These are phyloP conservation scores for Tympanuchus pallidicinctus DNA, from an alignment of 2,113 vertebrate genomes.

Conservation along the genomic window DNA sequence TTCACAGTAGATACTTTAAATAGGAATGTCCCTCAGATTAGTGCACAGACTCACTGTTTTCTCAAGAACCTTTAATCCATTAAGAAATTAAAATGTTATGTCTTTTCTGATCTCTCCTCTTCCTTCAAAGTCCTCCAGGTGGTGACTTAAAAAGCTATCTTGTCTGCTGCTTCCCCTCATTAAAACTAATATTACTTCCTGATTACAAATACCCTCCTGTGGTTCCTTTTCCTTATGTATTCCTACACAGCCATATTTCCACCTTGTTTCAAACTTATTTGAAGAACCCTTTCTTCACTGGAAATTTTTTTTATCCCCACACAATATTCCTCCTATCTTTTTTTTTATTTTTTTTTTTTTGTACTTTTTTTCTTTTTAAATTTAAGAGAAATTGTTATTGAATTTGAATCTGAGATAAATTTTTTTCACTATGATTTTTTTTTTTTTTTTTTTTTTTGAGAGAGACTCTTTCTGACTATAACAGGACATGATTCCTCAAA, in stretches of 20 bases:
- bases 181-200: slow-evolving; percentile 45
- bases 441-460: neutral
- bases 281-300: slow-evolving; percentile 14
- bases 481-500: neutral
- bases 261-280: slow-evolving; percentile 22
- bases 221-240: neutral
- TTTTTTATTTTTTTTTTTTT: neutral
- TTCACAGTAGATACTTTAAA: neutral
- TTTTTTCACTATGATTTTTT: neutral
- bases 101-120: neutral
- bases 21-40: neutral
- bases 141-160: slow-evolving; percentile 43
- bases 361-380: neutral
- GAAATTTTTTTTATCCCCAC: neutral
- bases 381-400: neutral
- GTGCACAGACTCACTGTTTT: neutral
- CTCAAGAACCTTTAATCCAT: neutral
- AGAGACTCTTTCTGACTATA: neutral
- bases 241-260: neutral
- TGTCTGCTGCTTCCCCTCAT: slow-evolving; percentile 43
- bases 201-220: slow-evolving; percentile 46
- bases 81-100: neutral
- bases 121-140: slow-evolving; percentile 34
- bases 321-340: neutral
- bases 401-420: neutral